Evolutionary conservation across 2,113 vertebrate species (phyloP), one percentile per base, ranked within the genome.

Genomic region (Balaenoptera acutorostrata): DNA sequence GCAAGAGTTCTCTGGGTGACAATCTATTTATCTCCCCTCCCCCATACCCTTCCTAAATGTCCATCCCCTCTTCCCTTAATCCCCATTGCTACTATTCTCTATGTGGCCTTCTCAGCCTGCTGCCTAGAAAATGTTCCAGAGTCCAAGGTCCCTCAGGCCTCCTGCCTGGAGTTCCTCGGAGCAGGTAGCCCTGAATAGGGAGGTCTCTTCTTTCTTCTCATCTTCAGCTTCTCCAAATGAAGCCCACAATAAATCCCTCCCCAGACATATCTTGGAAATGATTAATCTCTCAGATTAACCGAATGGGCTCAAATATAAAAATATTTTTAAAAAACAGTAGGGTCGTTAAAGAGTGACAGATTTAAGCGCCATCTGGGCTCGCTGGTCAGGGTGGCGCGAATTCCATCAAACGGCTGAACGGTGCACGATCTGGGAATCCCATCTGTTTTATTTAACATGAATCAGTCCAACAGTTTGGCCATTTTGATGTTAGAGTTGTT

Each of bases 391-490:
- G 98, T 99, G 98, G 98, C 98, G 98, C 96, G 95, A 98, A 99
- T 99, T 99, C 98, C 98, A 99, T 99, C 98, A 98, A 98, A 99
- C 98, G 98, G 99, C 98, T 99, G 99, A 99, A 98, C 91, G 98
- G 98, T 98, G 98, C 98, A 98, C 98, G 99, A 99, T 99, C 99
- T 97, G 98, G 98, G 98, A 99, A 98, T 98, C 98, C 99, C 99
- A 99, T 99, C 99, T 99, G 99, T 98, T 98, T 99, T 98, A 98
- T 98, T 97, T 98, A 98, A 98, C 98, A 98, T 0, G 98, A 97
- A 98, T 97, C 98, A 95, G 90, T 97, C 97, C 95, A 96, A 97
- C 96, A 75, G 92, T 97, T 98, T 97, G 95, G 96, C 96, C 98
- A 98, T 98, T 98, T 97, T 97, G 97, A 97, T 97, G 96, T 96